A percentile compares a stretch with the other conserved stretches of the same genome.
phyloP scores from a whole-genome alignment of 1,140 invertebrate genomes.

The Dinoponera quadriceps region DNA sequence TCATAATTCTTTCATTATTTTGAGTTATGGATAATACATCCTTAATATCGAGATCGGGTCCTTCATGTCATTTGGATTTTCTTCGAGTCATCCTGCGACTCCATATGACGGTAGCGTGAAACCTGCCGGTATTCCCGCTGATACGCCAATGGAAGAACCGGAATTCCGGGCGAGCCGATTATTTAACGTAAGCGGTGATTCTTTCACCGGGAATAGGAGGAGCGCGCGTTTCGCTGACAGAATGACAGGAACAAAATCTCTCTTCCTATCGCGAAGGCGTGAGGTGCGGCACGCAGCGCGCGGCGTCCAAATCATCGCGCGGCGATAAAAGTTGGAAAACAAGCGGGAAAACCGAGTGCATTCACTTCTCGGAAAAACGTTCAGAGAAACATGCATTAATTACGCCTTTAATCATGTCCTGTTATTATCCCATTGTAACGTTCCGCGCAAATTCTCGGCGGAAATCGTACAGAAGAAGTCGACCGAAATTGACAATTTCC shows the following conservation, averaged over 20 bases:
- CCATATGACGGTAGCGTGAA: not conserved
- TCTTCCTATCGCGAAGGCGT: no score
- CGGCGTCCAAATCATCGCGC: not conserved
- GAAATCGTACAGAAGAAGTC: not conserved
- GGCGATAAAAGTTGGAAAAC: not conserved
- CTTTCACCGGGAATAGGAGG: not conserved
- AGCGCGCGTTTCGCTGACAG: not conserved
- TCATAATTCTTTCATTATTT: no score
- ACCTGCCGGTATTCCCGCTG: slow-evolving; percentile 1
- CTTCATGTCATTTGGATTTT: not conserved
- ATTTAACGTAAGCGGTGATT: not conserved
- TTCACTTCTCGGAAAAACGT: slow-evolving; percentile 16
- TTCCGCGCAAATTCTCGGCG: not conserved
- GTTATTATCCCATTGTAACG: not conserved
- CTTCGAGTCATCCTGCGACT: not conserved
- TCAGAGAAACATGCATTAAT: slow-evolving; percentile 24
- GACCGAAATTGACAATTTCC: no score
- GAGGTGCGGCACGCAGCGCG: no score
- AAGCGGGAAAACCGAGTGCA: not conserved
- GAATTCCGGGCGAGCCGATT: slow-evolving; percentile 2
- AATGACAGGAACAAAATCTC: not conserved
- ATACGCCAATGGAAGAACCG: not conserved
- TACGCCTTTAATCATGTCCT: not conserved
- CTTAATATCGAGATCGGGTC: not conserved
- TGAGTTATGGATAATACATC: no score